phyloP scores from a whole-genome alignment of 2,797 vertebrate species.

The Antrozous pallidus region DNA sequence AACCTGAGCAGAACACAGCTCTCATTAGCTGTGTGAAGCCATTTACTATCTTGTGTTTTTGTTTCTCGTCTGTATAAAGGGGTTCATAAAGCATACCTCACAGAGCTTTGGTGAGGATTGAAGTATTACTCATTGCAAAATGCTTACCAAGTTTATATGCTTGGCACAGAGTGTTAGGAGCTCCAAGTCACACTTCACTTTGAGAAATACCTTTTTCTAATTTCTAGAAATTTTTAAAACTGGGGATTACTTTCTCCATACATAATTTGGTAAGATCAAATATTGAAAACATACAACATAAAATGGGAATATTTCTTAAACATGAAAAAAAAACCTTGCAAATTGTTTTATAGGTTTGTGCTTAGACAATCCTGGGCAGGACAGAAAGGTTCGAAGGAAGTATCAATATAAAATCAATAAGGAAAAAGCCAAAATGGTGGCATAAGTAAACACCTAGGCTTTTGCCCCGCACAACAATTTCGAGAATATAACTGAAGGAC shows the following conservation, averaged over 20 bases:
- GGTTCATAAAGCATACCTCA: neutral
- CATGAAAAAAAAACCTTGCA: neutral
- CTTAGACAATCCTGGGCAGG: neutral
- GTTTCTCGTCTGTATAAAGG: neutral
- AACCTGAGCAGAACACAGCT: neutral
- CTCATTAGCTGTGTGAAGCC: neutral
- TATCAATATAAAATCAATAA: neutral
- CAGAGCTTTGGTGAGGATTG: neutral
- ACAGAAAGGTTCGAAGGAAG: neutral
- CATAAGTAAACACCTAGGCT: too few relatives aligned
- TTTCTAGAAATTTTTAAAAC: neutral
- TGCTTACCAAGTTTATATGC: neutral
- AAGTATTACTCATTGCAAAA: neutral
- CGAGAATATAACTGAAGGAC: too few relatives aligned
- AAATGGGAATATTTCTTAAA: neutral
- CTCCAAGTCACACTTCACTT: neutral
- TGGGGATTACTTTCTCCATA: neutral
- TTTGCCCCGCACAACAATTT: too few relatives aligned
- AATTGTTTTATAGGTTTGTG: neutral
- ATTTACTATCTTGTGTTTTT: neutral
- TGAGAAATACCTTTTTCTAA: neutral
- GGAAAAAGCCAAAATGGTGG: too few relatives aligned
- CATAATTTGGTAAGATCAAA: neutral
- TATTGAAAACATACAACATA: neutral
- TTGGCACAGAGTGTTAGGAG: neutral